Conservation (phyloP, 2,113 vertebrate genomes). For the Gasterosteus nipponicus region DNA sequence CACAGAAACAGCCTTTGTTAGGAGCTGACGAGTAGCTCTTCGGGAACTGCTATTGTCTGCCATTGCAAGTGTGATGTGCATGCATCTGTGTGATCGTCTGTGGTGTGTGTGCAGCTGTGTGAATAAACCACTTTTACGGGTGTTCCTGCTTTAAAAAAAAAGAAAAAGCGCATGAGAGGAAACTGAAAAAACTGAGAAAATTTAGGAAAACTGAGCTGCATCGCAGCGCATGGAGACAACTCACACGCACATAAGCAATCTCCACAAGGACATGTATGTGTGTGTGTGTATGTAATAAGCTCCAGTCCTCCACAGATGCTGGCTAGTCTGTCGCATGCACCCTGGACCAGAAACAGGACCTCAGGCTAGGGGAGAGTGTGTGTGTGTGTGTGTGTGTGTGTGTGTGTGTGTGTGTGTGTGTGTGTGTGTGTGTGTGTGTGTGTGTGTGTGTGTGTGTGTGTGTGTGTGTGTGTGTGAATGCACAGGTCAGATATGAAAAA, state of each 20-base stretch:
- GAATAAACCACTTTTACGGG: constrained; percentile 44
- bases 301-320: constrained; percentile 48
- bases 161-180: constrained; percentile 16
- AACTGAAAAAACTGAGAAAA: constrained; percentile 11
- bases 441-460: constrained; percentile 13
- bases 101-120: not conserved
- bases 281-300: constrained; percentile 44
- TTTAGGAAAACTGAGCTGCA: constrained; percentile 3
- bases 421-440: too few species aligned
- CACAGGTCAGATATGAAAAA: not conserved
- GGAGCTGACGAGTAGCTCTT: constrained; percentile 16
- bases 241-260: constrained; percentile 28
- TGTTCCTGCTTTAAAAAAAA: constrained; percentile 17
- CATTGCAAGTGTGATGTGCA: constrained; percentile 2
- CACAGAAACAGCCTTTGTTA: not conserved
- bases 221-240: not conserved
- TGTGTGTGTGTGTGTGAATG: constrained; percentile 13
- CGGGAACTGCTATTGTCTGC: constrained; percentile 25
- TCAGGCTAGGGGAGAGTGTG: constrained; percentile 11
- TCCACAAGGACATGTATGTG: constrained; percentile 12
- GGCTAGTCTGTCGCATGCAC: constrained; percentile 42
- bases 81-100: not conserved
- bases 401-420: constrained; percentile 1
- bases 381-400: constrained; percentile 14
- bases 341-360: constrained; percentile 61